Percentiles rank a stretch among this genome's conserved stretches.
phyloP scores from a whole-genome alignment of 2,113 vertebrate genomes.

The Parus major region DNA sequence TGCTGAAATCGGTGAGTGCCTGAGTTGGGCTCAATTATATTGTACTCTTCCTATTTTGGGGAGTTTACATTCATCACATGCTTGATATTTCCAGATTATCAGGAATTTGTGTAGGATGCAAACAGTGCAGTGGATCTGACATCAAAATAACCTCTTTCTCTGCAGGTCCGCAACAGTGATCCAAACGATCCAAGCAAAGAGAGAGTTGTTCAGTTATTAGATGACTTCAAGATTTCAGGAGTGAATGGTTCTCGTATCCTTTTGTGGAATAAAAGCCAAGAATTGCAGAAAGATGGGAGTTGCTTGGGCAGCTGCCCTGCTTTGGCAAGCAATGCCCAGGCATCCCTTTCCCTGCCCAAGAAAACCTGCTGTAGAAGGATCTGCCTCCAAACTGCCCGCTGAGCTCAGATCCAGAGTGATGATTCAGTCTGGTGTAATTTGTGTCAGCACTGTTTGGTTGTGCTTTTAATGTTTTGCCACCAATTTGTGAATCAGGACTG shows the following conservation, averaged over 20 bases:
- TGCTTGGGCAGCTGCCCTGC: not conserved
- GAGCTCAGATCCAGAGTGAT: not conserved
- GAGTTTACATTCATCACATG: rapidly evolving
- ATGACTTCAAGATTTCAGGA: slow-evolving; percentile 97
- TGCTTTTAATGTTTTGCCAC: not conserved
- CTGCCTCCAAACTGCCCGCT: not conserved
- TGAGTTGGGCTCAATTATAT: not conserved
- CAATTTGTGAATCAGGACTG: not conserved
- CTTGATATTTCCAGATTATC: not conserved
- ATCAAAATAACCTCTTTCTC: not conserved
- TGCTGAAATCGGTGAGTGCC: slow-evolving; percentile 89
- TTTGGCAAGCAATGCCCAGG: not conserved
- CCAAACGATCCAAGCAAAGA: slow-evolving; percentile 89
- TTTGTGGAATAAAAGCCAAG: slow-evolving; percentile 7
- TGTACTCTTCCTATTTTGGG: not conserved
- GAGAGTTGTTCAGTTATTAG: slow-evolving; percentile 92
- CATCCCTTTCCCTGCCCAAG: not conserved
- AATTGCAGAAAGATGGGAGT: not conserved
- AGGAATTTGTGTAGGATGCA: not conserved
- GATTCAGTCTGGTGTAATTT: not conserved
- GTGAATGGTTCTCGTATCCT: slow-evolving; percentile 98
- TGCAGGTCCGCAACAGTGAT: slow-evolving; percentile 91
- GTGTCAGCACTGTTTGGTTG: not conserved
- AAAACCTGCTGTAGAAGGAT: not conserved
- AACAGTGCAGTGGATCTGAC: not conserved